Conservation (phyloP, 2,113 vertebrate species). For the Nesospiza acunhae region DNA sequence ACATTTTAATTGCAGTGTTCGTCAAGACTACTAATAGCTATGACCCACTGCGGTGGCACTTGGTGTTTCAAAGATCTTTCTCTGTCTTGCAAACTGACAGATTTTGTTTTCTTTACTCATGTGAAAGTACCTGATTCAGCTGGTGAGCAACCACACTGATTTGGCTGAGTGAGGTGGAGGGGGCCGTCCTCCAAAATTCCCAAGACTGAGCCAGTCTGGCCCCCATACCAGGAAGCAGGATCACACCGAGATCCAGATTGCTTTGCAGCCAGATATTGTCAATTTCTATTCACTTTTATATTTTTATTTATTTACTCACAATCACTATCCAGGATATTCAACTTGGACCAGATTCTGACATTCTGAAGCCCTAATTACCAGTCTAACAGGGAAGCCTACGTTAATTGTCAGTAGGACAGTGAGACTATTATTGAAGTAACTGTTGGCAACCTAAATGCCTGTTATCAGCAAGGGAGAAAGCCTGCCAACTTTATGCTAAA, state of each 20-base stretch:
- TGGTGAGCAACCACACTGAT: neutral
- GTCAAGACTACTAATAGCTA: neutral
- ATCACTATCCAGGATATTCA: neutral
- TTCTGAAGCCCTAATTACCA: conserved; percentile 35
- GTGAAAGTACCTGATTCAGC: neutral
- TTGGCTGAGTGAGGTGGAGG: neutral
- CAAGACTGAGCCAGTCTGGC: neutral
- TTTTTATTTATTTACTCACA: neutral
- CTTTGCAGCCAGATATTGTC: neutral
- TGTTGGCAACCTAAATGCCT: conserved; percentile 9
- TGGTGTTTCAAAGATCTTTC: neutral
- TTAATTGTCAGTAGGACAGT: conserved; percentile 8
- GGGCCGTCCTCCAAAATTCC: fast-evolving
- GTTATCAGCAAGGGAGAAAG: conserved; percentile 3
- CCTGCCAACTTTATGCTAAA: neutral
- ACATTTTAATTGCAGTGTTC: neutral
- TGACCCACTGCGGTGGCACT: neutral
- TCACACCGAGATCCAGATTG: fast-evolving
- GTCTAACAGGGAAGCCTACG: neutral
- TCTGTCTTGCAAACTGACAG: neutral
- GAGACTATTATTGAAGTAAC: neutral
- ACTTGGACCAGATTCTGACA: neutral
- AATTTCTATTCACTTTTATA: neutral
- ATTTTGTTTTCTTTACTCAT: neutral
- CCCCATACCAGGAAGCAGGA: neutral